phyloP scores from a whole-genome alignment of 2,797 vertebrate genomes.

The Phataginus tetradactyla region DNA sequence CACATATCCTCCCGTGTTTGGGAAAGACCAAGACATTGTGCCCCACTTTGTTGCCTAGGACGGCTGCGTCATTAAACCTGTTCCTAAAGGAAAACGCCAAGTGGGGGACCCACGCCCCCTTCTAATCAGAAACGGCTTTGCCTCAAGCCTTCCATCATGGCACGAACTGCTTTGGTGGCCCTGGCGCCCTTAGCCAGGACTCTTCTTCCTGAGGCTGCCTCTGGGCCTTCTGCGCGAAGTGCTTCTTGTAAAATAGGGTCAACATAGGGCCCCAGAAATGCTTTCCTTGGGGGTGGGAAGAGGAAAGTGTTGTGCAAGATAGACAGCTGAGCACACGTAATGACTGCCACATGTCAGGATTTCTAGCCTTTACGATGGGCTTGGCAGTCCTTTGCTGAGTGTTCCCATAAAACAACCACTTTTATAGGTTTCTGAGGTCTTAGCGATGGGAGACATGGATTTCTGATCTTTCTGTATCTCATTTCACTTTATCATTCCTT shows the following conservation, averaged over 20 bases:
- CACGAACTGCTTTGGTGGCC: constrained; percentile 77
- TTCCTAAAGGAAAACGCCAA: constrained; percentile 79
- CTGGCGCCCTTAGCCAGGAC: constrained; percentile 75
- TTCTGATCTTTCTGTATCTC: constrained; percentile 78
- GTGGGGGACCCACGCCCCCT: constrained; percentile 75
- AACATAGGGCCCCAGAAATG: constrained; percentile 76
- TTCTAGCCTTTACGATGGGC: constrained; percentile 78
- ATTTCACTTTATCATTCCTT: constrained; percentile 67
- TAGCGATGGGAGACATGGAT: constrained; percentile 83
- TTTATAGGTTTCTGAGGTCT: constrained; percentile 83
- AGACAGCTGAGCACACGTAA: constrained; percentile 86
- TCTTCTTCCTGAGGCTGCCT: constrained; percentile 81
- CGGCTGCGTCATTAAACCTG: constrained; percentile 75
- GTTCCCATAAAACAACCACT: constrained; percentile 81
- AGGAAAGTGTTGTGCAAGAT: constrained; percentile 81
- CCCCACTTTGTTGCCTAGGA: constrained; percentile 79
- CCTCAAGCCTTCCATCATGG: constrained; percentile 79
- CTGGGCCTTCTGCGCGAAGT: constrained; percentile 81
- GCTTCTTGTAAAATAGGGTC: constrained; percentile 85
- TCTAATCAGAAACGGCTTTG: constrained; percentile 85
- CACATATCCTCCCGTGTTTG: background rate
- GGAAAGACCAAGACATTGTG: constrained; percentile 72
- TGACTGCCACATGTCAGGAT: constrained; percentile 87
- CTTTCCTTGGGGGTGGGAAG: constrained; percentile 77
- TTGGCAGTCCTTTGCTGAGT: constrained; percentile 83